These are phyloP conservation scores for Sandelia bainsii DNA, from an alignment of 2,797 vertebrate genomes.

Conservation along the genomic window DNA sequence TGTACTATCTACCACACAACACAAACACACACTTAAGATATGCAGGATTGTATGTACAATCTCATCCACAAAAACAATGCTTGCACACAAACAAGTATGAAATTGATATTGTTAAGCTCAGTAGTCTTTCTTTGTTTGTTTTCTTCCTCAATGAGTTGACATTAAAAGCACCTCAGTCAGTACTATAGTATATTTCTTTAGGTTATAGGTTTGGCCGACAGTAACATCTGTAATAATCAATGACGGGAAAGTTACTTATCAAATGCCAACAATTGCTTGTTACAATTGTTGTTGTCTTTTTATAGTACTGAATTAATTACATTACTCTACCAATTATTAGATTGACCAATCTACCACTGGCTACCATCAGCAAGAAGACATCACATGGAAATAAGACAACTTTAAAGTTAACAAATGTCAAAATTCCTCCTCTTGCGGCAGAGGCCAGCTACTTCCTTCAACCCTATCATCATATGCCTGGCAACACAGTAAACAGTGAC, in stretches of 20 bases:
- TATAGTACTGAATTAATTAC: too few relatives aligned
- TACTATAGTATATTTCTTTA: background rate
- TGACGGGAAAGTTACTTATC: background rate
- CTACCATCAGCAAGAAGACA: too few relatives aligned
- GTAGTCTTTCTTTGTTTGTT: background rate
- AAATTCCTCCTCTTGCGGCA: too few relatives aligned
- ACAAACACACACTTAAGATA: constrained; percentile 27
- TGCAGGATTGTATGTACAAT: background rate
- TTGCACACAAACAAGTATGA: constrained; percentile 29
- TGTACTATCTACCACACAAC: constrained; percentile 35
- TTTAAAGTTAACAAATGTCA: too few relatives aligned
- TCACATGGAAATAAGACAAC: too few relatives aligned
- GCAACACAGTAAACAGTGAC: too few relatives aligned
- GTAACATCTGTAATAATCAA: background rate
- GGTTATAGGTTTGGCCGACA: too few relatives aligned
- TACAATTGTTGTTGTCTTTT: too few relatives aligned
- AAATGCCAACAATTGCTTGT: background rate
- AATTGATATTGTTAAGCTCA: constrained; percentile 3
- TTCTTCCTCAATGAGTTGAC: constrained; percentile 4
- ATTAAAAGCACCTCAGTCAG: background rate
- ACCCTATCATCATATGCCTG: too few relatives aligned
- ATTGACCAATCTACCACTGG: too few relatives aligned
- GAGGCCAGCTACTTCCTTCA: too few relatives aligned
- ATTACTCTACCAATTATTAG: too few relatives aligned
- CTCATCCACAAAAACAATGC: constrained; percentile 15